Conservation (phyloP, 2,797 vertebrate species). For the Bryconaethiops microstoma region DNA sequence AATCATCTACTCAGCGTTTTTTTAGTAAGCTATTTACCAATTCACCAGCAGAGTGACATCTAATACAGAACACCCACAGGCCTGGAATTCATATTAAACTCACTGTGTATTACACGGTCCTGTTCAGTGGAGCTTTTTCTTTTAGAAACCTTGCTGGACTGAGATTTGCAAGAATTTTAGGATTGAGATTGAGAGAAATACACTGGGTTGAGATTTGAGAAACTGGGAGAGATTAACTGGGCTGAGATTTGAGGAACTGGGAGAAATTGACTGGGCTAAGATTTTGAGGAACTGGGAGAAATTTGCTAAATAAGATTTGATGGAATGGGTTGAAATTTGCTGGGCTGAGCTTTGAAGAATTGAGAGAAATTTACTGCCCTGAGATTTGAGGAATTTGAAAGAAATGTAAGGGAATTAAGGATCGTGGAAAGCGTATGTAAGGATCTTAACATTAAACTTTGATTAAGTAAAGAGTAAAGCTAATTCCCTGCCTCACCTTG, state of each 20-base stretch:
- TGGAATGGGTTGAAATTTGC: too few species aligned
- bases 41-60: conserved; percentile 15
- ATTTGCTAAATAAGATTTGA: too few species aligned
- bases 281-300: too few species aligned
- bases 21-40: conserved; percentile 50
- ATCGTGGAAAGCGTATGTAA: background rate
- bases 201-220: too few species aligned
- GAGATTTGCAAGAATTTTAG: background rate
- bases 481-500: background rate
- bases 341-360: too few species aligned
- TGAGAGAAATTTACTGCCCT: too few species aligned
- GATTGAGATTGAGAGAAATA: background rate
- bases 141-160: background rate
- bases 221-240: too few species aligned
- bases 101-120: background rate
- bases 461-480: background rate
- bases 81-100: background rate
- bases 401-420: background rate
- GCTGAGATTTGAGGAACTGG: too few species aligned
- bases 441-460: background rate
- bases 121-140: conserved; percentile 1
- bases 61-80: background rate
- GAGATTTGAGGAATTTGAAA: background rate
- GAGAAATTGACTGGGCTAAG: too few species aligned
- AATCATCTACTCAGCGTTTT: conserved; percentile 54